These are phyloP conservation scores for Drosophila nannoptera DNA, from an alignment of 1,140 invertebrate genomes.

Conservation along the genomic window DNA sequence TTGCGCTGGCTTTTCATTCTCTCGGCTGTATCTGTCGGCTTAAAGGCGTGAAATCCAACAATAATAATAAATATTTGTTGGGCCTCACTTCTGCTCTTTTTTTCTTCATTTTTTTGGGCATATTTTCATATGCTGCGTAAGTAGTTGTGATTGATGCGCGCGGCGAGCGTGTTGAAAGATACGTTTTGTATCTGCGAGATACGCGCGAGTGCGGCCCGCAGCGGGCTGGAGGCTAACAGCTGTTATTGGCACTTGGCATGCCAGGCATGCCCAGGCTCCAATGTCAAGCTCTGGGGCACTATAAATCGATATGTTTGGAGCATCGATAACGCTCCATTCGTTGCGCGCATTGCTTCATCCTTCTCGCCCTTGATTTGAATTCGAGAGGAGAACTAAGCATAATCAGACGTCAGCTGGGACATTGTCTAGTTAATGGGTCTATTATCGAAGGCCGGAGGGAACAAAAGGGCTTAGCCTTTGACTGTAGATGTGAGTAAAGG, in stretches of 20 bases:
- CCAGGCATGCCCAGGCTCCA: conserved; percentile 18
- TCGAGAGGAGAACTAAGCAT: too few relatives aligned
- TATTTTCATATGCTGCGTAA: conserved; percentile 71
- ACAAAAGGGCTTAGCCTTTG: too few relatives aligned
- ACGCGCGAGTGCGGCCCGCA: conserved; percentile 12
- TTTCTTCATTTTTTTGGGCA: conserved; percentile 35
- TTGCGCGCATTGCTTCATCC: too few relatives aligned
- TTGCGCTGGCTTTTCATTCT: conserved; percentile 60
- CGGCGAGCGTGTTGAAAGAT: conserved; percentile 69
- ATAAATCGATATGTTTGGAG: not conserved
- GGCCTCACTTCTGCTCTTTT: conserved; percentile 32
- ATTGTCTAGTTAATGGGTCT: too few relatives aligned
- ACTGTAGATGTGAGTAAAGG: too few relatives aligned
- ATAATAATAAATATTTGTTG: conserved; percentile 72
- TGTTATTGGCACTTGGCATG: conserved; percentile 47
- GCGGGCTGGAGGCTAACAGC: conserved; percentile 29
- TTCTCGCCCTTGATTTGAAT: too few relatives aligned
- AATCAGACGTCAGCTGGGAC: too few relatives aligned
- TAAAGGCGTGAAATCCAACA: conserved; percentile 71
- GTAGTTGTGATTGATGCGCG: conserved; percentile 72
- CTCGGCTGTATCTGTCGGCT: conserved; percentile 63
- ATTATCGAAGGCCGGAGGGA: too few relatives aligned
- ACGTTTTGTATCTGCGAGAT: conserved; percentile 71
- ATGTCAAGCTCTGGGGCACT: not conserved
- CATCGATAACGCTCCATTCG: not conserved